Evolutionary conservation across 2,888 invertebrate species (phyloP).

Genomic region (Epinotia brunnichana): DNA sequence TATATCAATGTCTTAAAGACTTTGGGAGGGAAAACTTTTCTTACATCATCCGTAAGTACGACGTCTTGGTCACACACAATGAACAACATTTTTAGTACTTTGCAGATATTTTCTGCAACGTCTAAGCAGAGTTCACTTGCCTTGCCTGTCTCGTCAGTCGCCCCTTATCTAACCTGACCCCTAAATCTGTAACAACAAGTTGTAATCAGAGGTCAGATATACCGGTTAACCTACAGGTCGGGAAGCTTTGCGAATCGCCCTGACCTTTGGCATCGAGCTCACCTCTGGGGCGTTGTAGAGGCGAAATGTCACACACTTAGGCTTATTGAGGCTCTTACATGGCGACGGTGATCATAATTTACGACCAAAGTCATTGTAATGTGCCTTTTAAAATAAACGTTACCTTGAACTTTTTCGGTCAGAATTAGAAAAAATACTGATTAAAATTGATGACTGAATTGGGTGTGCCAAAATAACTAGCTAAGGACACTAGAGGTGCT

Average conservation of each 20-base stretch:
- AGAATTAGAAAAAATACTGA: no score
- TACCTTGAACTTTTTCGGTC: no score
- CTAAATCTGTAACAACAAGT: no score
- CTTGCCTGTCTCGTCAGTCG: no score
- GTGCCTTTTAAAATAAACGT: neutral
- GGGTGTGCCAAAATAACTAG: neutral
- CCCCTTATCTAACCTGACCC: no score
- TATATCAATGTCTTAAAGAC: no score
- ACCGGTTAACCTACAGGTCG: neutral
- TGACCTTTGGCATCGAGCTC: conserved; percentile 33
- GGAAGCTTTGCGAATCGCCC: neutral
- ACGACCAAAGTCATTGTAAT: neutral
- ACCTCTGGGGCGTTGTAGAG: conserved; percentile 18
- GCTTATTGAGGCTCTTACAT: conserved; percentile 28
- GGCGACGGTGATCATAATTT: neutral
- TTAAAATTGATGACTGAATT: neutral
- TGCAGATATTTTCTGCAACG: no score
- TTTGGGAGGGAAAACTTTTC: no score
- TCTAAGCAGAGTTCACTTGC: no score
- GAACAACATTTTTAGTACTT: no score
- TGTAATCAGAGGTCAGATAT: neutral
- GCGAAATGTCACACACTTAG: conserved; percentile 36
- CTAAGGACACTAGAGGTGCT: neutral
- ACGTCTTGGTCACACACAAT: no score
- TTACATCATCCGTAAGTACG: no score